These are phyloP conservation scores for Teinopalpus imperialis DNA, from an alignment of 2,888 invertebrate species.

Conservation along the genomic window DNA sequence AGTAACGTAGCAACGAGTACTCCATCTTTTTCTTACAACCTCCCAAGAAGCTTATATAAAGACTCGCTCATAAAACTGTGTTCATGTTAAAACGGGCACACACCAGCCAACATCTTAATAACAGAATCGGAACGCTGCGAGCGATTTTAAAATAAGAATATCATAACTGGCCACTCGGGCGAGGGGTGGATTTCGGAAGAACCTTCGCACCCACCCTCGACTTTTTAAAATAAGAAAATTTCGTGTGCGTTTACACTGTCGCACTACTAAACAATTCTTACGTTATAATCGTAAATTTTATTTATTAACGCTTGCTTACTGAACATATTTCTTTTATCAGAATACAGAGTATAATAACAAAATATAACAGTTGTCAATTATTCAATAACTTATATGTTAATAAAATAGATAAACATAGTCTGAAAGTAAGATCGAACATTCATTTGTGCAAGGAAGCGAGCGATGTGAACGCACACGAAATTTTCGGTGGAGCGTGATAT, in stretches of 20 bases:
- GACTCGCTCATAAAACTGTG: neutral
- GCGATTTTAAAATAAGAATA: slow-evolving; percentile 79
- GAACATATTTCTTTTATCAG: too few species aligned
- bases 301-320: too few species aligned
- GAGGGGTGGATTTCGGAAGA: slow-evolving; percentile 72
- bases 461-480: slow-evolving; percentile 22
- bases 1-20: too few species aligned
- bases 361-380: too few species aligned
- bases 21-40: slow-evolving; percentile 16
- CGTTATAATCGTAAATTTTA: too few species aligned
- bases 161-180: slow-evolving; percentile 75
- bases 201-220: slow-evolving; percentile 68
- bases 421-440: too few species aligned
- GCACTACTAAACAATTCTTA: slow-evolving; percentile 47
- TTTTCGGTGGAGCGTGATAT: slow-evolving; percentile 79
- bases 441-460: neutral
- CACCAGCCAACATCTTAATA: slow-evolving; percentile 73
- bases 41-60: slow-evolving; percentile 5
- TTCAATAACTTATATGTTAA: too few species aligned
- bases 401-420: too few species aligned
- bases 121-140: slow-evolving; percentile 77
- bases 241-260: slow-evolving; percentile 59
- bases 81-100: slow-evolving; percentile 53
- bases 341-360: too few species aligned
- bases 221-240: slow-evolving; percentile 78